A percentile compares a stretch with the other conserved stretches of the same genome.
Conservation (phyloP, 2,797 vertebrate genomes). For the Anniella stebbinsi region DNA sequence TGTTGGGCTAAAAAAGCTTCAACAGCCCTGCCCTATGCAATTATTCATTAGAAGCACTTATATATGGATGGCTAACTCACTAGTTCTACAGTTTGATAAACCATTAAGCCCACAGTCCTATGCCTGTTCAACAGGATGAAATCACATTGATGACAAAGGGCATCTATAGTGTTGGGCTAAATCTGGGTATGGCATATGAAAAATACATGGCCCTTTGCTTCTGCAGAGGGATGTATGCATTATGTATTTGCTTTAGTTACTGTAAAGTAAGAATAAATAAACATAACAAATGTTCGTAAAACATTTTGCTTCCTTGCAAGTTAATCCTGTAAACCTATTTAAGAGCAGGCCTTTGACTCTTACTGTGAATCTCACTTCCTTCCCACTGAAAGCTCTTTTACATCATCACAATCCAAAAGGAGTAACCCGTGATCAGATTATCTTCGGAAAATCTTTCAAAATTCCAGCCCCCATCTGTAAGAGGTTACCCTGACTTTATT, state of each 20-base stretch:
- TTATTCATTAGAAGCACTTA: too few species aligned
- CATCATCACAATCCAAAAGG: background rate
- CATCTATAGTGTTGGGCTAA: too few species aligned
- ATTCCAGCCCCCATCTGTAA: background rate
- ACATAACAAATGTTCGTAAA: background rate
- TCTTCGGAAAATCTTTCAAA: background rate
- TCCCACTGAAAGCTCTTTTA: background rate
- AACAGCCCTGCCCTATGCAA: too few species aligned
- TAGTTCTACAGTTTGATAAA: too few species aligned
- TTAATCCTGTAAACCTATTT: background rate
- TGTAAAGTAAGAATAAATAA: background rate
- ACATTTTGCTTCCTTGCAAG: background rate
- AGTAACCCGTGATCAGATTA: background rate
- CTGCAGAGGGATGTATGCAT: background rate
- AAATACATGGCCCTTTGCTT: background rate
- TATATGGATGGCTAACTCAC: too few species aligned
- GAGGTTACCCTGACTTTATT: background rate
- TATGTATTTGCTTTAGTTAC: background rate
- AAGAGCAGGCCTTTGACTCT: background rate
- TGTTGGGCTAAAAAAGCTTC: too few species aligned
- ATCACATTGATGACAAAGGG: background rate
- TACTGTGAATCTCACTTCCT: background rate
- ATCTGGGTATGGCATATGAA: too few species aligned
- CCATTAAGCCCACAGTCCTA: background rate
- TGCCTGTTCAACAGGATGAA: background rate